These are phyloP conservation scores for Caranx ignobilis DNA, from an alignment of 2,113 vertebrate genomes.

Conservation along the genomic window DNA sequence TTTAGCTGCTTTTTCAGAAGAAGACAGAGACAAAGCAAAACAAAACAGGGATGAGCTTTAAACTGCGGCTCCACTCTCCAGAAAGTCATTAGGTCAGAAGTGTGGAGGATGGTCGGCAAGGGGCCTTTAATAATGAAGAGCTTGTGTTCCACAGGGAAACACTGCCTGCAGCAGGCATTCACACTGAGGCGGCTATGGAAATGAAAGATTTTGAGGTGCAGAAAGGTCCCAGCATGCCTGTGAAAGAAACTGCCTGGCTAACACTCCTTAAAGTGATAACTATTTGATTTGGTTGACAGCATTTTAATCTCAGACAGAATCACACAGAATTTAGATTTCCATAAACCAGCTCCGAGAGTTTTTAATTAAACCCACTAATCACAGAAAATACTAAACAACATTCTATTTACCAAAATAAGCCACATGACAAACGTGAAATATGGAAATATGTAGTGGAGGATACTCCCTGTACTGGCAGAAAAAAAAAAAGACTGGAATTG, in stretches of 20 bases:
- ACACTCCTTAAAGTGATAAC: slow-evolving; percentile 55
- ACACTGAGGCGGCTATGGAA: slow-evolving; percentile 76
- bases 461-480: background rate
- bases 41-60: slow-evolving; percentile 74
- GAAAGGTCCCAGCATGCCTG: slow-evolving; percentile 66
- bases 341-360: background rate
- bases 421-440: background rate
- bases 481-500: slow-evolving; percentile 14
- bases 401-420: background rate
- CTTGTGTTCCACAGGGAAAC: slow-evolving; percentile 77
- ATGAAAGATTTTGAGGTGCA: slow-evolving; percentile 77
- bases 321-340: slow-evolving; percentile 7
- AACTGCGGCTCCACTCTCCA: slow-evolving; percentile 69
- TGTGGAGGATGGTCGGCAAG: slow-evolving; percentile 78
- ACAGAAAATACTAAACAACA: background rate
- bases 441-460: background rate
- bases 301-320: slow-evolving; percentile 71
- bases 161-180: slow-evolving; percentile 72
- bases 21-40: slow-evolving; percentile 67
- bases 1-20: slow-evolving; percentile 46
- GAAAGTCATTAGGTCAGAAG: slow-evolving; percentile 85
- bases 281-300: slow-evolving; percentile 68
- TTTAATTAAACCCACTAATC: background rate
- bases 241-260: slow-evolving; percentile 49
- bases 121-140: slow-evolving; percentile 83